Evolutionary conservation across 2,888 invertebrate genomes (phyloP).

Genomic region (Cantharis lateralis): DNA sequence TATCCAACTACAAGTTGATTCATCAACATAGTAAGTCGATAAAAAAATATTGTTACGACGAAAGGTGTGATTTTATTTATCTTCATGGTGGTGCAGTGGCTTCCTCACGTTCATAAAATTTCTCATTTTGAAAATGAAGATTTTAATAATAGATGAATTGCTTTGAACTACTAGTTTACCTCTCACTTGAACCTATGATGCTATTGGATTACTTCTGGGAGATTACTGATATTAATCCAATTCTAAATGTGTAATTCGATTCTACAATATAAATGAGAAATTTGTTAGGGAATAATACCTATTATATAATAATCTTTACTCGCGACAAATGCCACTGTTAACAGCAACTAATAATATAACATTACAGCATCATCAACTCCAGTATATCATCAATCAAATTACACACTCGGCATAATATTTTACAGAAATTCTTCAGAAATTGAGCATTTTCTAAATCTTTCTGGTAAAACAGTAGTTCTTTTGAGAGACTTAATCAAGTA

Average conservation of each 20-base stretch:
- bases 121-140: background rate
- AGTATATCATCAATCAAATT: no score
- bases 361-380: no score
- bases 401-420: no score
- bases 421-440: no score
- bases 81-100: background rate
- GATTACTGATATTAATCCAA: background rate
- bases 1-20: background rate
- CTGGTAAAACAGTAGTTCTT: no score
- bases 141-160: background rate
- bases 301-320: no score
- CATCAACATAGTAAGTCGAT: background rate
- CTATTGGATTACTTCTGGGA: background rate
- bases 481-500: no score
- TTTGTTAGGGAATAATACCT: no score
- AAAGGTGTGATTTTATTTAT: background rate
- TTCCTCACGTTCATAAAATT: background rate
- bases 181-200: background rate
- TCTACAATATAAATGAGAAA: background rate
- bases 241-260: background rate
- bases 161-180: background rate
- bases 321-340: no score
- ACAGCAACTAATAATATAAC: no score
- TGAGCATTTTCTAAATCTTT: no score
- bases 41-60: background rate